Percentiles rank a stretch among this genome's conserved stretches.
Conservation (phyloP, 2,888 invertebrate species). For the Rhagonycha fulva region DNA sequence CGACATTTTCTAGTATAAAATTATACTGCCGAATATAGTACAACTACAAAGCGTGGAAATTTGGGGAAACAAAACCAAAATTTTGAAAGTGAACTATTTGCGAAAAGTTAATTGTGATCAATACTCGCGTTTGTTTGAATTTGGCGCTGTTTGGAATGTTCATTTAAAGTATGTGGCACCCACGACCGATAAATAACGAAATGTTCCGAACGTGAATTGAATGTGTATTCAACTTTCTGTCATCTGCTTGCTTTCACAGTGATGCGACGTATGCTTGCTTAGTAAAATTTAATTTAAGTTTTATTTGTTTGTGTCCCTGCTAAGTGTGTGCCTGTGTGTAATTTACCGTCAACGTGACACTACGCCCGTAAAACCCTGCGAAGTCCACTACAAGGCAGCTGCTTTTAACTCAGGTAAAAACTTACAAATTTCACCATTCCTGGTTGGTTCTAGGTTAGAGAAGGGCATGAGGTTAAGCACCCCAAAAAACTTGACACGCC, state of each 20-base stretch:
- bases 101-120: slow-evolving; percentile 42
- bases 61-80: background rate
- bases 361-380: slow-evolving; percentile 39
- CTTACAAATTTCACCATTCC: slow-evolving; percentile 35
- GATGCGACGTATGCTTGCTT: slow-evolving; percentile 61
- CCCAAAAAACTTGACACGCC: slow-evolving; percentile 48
- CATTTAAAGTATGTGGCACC: slow-evolving; percentile 42
- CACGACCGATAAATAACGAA: slow-evolving; percentile 44
- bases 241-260: slow-evolving; percentile 73
- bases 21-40: background rate
- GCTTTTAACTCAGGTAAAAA: slow-evolving; percentile 41
- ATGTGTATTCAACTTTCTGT: slow-evolving; percentile 55
- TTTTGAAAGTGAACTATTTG: background rate
- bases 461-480: slow-evolving; percentile 52
- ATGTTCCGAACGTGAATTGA: slow-evolving; percentile 46
- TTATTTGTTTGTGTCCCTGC: slow-evolving; percentile 56
- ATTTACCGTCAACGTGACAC: slow-evolving; percentile 42
- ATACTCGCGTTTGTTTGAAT: slow-evolving; percentile 52
- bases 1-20: background rate
- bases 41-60: background rate
- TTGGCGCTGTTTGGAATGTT: slow-evolving; percentile 45
- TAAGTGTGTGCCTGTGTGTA: slow-evolving; percentile 50
- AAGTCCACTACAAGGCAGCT: slow-evolving; percentile 34
- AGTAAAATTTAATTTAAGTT: slow-evolving; percentile 55
- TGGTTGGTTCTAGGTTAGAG: slow-evolving; percentile 48